Evolutionary conservation across 2,113 vertebrate genomes (phyloP).

Genomic region (Clarias magur): DNA sequence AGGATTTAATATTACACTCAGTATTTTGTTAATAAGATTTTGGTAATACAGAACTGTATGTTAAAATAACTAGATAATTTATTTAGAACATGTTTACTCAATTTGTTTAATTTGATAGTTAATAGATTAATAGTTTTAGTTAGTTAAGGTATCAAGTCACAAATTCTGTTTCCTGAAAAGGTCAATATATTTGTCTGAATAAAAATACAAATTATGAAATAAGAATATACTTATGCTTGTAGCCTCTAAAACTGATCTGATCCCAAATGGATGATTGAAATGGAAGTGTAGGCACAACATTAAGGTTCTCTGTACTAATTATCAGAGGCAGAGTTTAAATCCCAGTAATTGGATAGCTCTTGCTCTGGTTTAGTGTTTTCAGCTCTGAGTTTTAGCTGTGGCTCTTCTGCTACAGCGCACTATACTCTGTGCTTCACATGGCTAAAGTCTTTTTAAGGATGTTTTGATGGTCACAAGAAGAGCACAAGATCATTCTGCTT

Average conservation of each 20-base stretch:
- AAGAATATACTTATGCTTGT: neutral
- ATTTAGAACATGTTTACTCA: neutral
- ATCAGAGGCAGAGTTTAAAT: neutral
- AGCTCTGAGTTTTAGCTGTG: neutral
- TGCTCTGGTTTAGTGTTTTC: neutral
- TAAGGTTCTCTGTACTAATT: neutral
- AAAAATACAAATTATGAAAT: neutral
- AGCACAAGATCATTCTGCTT: neutral
- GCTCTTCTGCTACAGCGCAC: neutral
- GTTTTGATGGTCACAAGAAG: neutral
- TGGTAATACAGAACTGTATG: neutral
- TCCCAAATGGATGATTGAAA: neutral
- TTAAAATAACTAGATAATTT: neutral
- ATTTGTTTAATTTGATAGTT: neutral
- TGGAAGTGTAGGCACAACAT: neutral
- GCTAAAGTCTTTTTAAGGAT: too few species aligned
- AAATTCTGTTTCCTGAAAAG: neutral
- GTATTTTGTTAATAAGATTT: constrained; percentile 9
- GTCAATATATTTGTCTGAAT: neutral
- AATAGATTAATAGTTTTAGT: too few species aligned
- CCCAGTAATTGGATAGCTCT: neutral
- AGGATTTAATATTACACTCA: neutral
- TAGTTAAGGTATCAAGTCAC: neutral
- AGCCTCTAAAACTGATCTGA: neutral
- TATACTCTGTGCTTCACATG: neutral